Evolutionary conservation across 2,113 vertebrate species (phyloP).

Genomic region (Xiphophorus maculatus): DNA sequence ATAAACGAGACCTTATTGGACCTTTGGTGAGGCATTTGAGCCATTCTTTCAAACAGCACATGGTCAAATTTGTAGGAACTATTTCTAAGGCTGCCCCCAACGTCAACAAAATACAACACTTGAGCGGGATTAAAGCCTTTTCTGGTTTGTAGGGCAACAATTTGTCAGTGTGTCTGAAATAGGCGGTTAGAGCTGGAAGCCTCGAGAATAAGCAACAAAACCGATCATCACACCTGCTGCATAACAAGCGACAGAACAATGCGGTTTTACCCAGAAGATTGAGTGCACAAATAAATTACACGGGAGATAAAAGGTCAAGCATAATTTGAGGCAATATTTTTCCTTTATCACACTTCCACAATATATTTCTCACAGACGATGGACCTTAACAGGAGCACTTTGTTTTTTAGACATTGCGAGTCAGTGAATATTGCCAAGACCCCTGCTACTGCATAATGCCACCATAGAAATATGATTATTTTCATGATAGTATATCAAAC

Average conservation of each 20-base stretch:
- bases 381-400: conserved; percentile 28
- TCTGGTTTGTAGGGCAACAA: conserved; percentile 15
- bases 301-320: conserved; percentile 38
- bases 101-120: conserved; percentile 24
- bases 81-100: conserved; percentile 14
- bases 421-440: conserved; percentile 46
- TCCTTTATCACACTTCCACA: conserved; percentile 19
- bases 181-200: conserved; percentile 23
- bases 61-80: not conserved
- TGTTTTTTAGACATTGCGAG: conserved; percentile 40
- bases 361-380: conserved; percentile 24
- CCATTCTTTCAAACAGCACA: not conserved
- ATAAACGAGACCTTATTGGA: too few species aligned
- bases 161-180: conserved; percentile 35
- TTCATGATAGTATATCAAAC: conserved; percentile 56
- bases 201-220: conserved; percentile 31
- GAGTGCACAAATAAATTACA: conserved; percentile 35
- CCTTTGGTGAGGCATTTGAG: not conserved
- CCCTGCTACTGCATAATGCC: conserved; percentile 40
- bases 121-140: conserved; percentile 26
- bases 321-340: conserved; percentile 42
- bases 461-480: conserved; percentile 68
- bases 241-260: conserved; percentile 10
- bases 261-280: conserved; percentile 21
- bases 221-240: conserved; percentile 27